Conservation (phyloP, 1,140 invertebrate genomes). For the Hyles euphorbiae region DNA sequence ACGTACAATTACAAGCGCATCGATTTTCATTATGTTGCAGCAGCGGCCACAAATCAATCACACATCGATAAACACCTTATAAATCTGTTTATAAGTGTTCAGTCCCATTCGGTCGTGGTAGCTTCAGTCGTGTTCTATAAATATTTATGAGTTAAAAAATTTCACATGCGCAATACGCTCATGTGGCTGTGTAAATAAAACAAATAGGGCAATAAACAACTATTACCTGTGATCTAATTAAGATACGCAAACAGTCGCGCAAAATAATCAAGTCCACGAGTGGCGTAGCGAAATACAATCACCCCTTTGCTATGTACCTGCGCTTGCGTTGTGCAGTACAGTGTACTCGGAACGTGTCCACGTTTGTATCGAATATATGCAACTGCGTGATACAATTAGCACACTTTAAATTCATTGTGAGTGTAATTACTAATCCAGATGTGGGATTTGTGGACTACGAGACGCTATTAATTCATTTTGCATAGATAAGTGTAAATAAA, state of each 20-base stretch:
- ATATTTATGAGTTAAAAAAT: constrained; percentile 10
- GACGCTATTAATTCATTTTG: background rate
- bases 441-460: background rate
- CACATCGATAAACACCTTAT: no score
- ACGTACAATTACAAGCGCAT: background rate
- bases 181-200: constrained; percentile 7
- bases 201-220: constrained; percentile 17
- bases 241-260: constrained; percentile 5
- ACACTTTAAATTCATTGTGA: constrained; percentile 15
- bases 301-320: constrained; percentile 18
- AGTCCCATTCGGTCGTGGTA: background rate
- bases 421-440: constrained; percentile 12
- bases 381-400: constrained; percentile 29
- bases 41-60: no score
- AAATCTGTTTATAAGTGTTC: no score
- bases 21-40: no score
- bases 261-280: constrained; percentile 47
- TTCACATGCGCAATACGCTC: constrained; percentile 12
- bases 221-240: constrained; percentile 26
- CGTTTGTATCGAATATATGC: constrained; percentile 21
- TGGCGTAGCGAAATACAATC: constrained; percentile 30
- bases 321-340: background rate
- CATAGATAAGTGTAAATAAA: no score
- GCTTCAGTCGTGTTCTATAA: constrained; percentile 11
- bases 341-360: constrained; percentile 14